These are phyloP conservation scores for Dendrolimus pini DNA, from an alignment of 2,888 invertebrate species.

Conservation along the genomic window DNA sequence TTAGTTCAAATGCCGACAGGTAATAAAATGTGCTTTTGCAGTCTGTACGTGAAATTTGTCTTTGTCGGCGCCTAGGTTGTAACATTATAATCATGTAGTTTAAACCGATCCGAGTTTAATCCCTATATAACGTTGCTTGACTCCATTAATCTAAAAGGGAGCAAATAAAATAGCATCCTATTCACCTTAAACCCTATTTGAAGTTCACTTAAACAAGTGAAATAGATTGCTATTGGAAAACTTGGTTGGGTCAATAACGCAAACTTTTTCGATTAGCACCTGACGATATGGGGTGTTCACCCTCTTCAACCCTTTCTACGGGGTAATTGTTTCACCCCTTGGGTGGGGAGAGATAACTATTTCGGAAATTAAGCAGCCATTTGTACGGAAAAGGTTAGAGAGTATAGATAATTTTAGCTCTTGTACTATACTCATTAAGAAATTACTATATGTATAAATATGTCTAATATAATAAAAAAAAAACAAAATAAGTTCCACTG, in stretches of 20 bases:
- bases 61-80: no score
- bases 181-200: background rate
- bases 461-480: no score
- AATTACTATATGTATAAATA: no score
- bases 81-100: no score
- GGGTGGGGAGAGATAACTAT: slow-evolving; percentile 15
- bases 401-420: background rate
- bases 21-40: no score
- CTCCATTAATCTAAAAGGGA: no score
- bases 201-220: background rate
- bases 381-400: background rate
- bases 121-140: no score
- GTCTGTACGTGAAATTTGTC: no score
- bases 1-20: no score
- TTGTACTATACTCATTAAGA: background rate
- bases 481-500: no score
- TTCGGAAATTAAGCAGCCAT: slow-evolving; percentile 2
- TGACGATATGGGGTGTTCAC: slow-evolving; percentile 34
- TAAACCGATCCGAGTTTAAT: no score
- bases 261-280: slow-evolving; percentile 49
- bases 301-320: slow-evolving; percentile 24
- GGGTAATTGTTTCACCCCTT: slow-evolving; percentile 27
- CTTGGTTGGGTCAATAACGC: slow-evolving; percentile 39
- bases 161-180: background rate
- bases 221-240: slow-evolving; percentile 32